Percentiles rank a stretch among this genome's conserved stretches.
These are phyloP conservation scores for Phylloscopus whistleri DNA, from an alignment of 2,113 vertebrate species.

Conservation along the genomic window DNA sequence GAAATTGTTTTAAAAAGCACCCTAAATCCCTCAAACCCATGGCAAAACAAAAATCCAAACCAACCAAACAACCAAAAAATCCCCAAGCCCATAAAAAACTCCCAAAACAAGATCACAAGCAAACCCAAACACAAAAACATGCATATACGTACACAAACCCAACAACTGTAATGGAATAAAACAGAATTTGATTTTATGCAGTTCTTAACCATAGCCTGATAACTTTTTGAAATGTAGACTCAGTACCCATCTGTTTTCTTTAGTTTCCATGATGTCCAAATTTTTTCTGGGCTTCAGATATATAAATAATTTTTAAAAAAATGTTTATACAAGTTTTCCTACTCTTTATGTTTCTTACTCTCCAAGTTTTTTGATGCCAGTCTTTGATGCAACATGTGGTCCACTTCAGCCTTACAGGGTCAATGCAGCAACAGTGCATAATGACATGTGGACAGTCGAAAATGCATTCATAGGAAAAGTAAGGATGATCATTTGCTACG, in stretches of 20 bases:
- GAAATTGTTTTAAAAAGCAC: neutral
- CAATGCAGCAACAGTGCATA: rapidly evolving
- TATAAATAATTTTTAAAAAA: neutral
- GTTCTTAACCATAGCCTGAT: neutral
- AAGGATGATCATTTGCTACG: neutral
- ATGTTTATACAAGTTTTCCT: neutral
- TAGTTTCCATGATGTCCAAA: neutral
- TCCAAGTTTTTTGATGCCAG: neutral
- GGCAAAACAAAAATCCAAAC: neutral
- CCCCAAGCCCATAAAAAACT: neutral
- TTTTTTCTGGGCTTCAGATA: neutral
- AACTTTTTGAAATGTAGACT: neutral
- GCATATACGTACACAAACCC: rapidly evolving
- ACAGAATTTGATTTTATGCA: neutral
- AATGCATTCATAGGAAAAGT: neutral
- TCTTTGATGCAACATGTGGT: neutral
- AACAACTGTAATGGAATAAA: neutral
- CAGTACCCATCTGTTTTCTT: neutral
- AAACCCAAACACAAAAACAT: neutral
- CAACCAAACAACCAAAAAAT: rapidly evolving
- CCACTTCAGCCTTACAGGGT: neutral
- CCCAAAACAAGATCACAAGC: neutral
- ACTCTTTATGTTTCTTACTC: neutral
- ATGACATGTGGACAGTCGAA: neutral
- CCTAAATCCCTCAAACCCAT: neutral